Conservation (phyloP, 2,113 vertebrate genomes). For the Nibea albiflora region DNA sequence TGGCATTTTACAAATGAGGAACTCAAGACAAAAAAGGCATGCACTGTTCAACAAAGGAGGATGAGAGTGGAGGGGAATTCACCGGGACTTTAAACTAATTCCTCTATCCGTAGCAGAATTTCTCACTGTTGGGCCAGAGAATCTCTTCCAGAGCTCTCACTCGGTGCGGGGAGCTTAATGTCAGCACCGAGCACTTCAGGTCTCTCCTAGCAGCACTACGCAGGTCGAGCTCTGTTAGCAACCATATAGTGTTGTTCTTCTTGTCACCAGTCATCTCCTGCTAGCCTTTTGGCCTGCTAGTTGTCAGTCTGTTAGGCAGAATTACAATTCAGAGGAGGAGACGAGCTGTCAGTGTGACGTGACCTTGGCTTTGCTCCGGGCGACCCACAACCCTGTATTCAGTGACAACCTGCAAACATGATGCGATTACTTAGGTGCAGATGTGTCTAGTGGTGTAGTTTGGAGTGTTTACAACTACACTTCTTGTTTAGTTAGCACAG, state of each 20-base stretch:
- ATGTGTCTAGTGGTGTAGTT: not conserved
- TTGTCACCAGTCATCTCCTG: conserved; percentile 31
- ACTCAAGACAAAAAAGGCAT: conserved; percentile 18
- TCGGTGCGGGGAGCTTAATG: conserved; percentile 26
- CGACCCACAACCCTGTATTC: conserved; percentile 17
- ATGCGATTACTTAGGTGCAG: conserved; percentile 21
- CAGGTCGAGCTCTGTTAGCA: conserved; percentile 35
- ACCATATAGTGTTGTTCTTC: conserved; percentile 15
- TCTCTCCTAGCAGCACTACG: conserved; percentile 20
- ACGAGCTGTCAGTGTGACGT: conserved; percentile 50
- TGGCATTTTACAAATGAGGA: conserved; percentile 40
- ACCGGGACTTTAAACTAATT: conserved; percentile 43
- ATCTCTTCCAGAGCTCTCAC: conserved; percentile 25
- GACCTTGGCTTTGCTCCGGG: conserved; percentile 51
- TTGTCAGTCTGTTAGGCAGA: conserved; percentile 60
- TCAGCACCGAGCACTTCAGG: conserved; percentile 7
- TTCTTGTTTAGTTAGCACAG: not conserved
- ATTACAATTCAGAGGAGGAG: conserved; percentile 55
- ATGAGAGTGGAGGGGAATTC: conserved; percentile 32
- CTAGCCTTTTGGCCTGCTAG: conserved; percentile 30
- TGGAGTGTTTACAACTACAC: not conserved
- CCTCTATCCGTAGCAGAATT: conserved; percentile 40
- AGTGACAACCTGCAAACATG: conserved; percentile 48
- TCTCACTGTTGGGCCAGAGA: conserved; percentile 38
- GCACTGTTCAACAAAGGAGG: conserved; percentile 33